Evolutionary conservation across 2,797 vertebrate genomes (phyloP).

Genomic region (Apogon hyalosoma): DNA sequence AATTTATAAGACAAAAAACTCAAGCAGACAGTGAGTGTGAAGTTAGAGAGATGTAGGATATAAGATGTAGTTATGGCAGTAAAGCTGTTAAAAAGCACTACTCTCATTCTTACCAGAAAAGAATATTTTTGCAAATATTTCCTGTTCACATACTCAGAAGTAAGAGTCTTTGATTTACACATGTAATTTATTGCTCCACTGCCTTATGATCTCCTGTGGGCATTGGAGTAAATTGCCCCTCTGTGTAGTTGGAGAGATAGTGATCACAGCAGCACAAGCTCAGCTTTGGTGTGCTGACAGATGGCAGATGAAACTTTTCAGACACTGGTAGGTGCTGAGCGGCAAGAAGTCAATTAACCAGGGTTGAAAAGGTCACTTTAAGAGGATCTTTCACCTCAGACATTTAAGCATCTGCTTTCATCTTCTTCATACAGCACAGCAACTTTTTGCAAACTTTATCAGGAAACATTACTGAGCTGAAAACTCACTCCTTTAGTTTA

Average conservation of each 20-base stretch:
- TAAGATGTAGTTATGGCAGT: not conserved
- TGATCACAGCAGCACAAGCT: constrained; percentile 59
- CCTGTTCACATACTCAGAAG: constrained; percentile 49
- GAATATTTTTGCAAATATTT: constrained; percentile 53
- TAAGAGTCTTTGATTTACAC: constrained; percentile 44
- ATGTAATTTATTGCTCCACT: constrained; percentile 53
- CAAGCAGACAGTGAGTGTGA: not conserved
- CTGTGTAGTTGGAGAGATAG: constrained; percentile 64
- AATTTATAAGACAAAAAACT: constrained; percentile 22
- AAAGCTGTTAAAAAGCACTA: constrained; percentile 24
- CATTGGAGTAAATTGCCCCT: constrained; percentile 60
- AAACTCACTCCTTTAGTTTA: not conserved
- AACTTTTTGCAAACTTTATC: too few relatives aligned
- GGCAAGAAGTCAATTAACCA: constrained; percentile 47
- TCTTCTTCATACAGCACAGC: not conserved
- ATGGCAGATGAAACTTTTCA: constrained; percentile 27
- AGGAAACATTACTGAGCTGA: too few relatives aligned
- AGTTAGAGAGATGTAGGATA: too few relatives aligned
- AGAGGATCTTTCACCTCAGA: constrained; percentile 1
- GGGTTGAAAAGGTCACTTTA: constrained; percentile 48
- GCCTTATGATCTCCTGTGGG: constrained; percentile 65
- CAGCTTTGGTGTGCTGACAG: constrained; percentile 49
- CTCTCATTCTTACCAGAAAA: constrained; percentile 10
- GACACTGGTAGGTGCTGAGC: constrained; percentile 20
- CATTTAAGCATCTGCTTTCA: not conserved